Evolutionary conservation across 2,113 vertebrate genomes (phyloP), one percentile per base, ranked within the genome.

Genomic region (Rhabdornis inornatus): DNA sequence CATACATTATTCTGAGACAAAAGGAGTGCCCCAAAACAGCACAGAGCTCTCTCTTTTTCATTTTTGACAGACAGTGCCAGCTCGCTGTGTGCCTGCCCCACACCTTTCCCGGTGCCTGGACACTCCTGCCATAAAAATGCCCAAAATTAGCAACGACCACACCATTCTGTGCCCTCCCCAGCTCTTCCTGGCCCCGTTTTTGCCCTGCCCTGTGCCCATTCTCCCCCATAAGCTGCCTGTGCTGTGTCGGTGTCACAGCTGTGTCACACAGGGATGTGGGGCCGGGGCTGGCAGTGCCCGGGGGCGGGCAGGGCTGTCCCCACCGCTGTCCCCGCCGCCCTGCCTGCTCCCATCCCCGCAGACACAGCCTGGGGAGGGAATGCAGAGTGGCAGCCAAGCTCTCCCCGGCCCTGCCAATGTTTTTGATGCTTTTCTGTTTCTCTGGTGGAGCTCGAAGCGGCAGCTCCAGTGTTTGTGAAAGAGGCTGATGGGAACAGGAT

Each of bases 371-470:
- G 75, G 64, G 64, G 30, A 90, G 92, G 95, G 97, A 98, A 98
- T 97, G 96, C 35, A 23, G 80, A 72, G 60, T 47, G 96, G 97
- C 97, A 93, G 97, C 97, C 97, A 98, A 97, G 47, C 16, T 25
- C 70, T 89, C 49, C 45, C 39, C 56, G 40, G 57, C 63, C 57
- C 90, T 90, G 96, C 84, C 94, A 94, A 64, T 97, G 92, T 97
- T 97, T 92, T 91, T 77, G 92, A 33, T 83, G 94, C 91, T 79
- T 96, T 96, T 97, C 93, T 97, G 57, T 96, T 96, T 96, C 71
- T 94, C 93, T 87, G 87, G 60, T 83, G 86, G 79, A 95, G 94
- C 95, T 97, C 87, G 37, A 97, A 95, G 64, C 63, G 72, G 94
- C 82, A 85, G 80, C 81, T 64, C 79, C 91, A n/a, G 81, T 57